Base-by-base conservation (phyloP, 2,888 invertebrate species). In the Germaria angustata region DNA sequence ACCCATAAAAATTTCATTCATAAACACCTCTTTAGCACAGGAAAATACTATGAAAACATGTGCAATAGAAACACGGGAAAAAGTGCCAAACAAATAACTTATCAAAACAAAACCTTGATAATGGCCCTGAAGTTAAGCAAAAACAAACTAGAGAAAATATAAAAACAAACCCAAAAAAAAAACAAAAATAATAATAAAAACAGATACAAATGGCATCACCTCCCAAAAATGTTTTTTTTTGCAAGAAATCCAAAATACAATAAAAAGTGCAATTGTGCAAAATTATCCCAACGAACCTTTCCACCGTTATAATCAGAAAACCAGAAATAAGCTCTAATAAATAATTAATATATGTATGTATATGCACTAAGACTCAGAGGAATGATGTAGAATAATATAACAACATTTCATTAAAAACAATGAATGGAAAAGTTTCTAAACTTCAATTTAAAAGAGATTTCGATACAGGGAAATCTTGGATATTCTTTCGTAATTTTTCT, bases 31-130 rank as follows among this genome's bases (percentile, higher is more conserved):
- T 77, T 41, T 34, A 24, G 17, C 41, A 44, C 9, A 41, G 13
- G 24, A 63, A 75, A 69, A 73, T 79, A 82, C 81, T 75, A 79
- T 51, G 15, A 82, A 69, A 75, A 65, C 20, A 53, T 57, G 57
- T 36, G 66, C 53, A 76, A 65, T 28, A 76, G n/a, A 61, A 61
- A 17, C 8, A 57, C 28, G 49, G 24, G 51, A 66, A 59, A 41
- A 36, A 63, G 41, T 44, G 46, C 34, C 36, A 68, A 24, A 39
- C 8, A 41, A 55, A 71, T 69, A 46, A 44, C 32, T 68, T 55
- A 71, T 75, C 76, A 83, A 80, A 80, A 80, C 71, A 84, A 80
- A 84, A 84, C 80, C 80, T 84, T 84, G 84, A 80, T 80, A 84
- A 84, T 84, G 80, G 73, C 84, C 80, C 72, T 84, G 82, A 82